These are phyloP conservation scores for Maconellicoccus hirsutus DNA, from an alignment of 1,140 invertebrate genomes.

Conservation along the genomic window DNA sequence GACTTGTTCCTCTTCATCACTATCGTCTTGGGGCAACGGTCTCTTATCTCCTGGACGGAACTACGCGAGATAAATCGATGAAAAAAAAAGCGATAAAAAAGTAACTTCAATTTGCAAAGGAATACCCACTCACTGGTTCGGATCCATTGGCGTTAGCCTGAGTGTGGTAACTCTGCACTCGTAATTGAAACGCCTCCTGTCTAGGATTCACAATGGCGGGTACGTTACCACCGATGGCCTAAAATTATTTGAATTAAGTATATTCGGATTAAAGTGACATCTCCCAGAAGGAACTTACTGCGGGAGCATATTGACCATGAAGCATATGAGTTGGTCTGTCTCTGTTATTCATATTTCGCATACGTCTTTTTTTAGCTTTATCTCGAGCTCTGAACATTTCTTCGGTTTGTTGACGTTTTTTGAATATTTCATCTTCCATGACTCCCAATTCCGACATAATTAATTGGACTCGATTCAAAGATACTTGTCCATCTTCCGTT, in stretches of 20 bases:
- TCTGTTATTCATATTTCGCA: conserved; percentile 31
- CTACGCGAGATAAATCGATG: background rate
- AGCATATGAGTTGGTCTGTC: conserved; percentile 20
- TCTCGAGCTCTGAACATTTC: conserved; percentile 64
- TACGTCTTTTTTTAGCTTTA: conserved; percentile 49
- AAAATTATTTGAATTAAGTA: background rate
- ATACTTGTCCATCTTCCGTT: conserved; percentile 87
- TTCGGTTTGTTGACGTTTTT: conserved; percentile 76
- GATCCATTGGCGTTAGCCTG: background rate
- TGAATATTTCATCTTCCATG: conserved; percentile 97
- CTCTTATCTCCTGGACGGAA: conserved; percentile 12
- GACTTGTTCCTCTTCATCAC: conserved; percentile 61
- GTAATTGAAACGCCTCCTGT: conserved; percentile 54
- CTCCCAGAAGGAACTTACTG: background rate
- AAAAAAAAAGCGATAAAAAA: background rate
- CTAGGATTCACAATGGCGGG: conserved; percentile 48
- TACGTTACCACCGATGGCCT: conserved; percentile 10
- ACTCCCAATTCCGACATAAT: conserved; percentile 88
- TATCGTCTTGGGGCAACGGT: conserved; percentile 42
- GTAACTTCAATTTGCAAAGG: background rate
- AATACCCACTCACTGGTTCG: background rate
- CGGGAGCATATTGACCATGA: conserved; percentile 25
- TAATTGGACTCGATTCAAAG: conserved; percentile 82
- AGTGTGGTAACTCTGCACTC: conserved; percentile 44
- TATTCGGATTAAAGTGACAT: background rate